phyloP scores from a whole-genome alignment of 2,888 invertebrate species.

The Brachyopa scutellaris region DNA sequence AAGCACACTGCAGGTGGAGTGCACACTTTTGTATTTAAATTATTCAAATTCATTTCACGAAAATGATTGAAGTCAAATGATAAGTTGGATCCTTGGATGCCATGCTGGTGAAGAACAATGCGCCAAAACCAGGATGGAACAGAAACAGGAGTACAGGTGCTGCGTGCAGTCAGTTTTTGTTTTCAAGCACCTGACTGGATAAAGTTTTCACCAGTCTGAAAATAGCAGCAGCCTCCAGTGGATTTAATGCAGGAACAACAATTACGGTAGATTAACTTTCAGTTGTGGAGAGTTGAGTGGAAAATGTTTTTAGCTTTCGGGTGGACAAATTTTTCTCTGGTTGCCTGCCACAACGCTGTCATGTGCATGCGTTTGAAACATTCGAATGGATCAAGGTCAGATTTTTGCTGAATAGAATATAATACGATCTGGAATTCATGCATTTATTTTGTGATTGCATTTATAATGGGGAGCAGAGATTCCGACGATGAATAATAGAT shows the following conservation, averaged over 20 bases:
- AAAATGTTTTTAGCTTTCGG: conserved; percentile 47
- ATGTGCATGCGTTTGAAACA: neutral
- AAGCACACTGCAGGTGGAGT: conserved; percentile 1
- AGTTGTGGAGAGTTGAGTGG: conserved; percentile 33
- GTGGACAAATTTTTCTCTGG: conserved; percentile 38
- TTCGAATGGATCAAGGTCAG: conserved; percentile 24
- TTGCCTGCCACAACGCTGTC: neutral
- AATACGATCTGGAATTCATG: conserved; percentile 50
- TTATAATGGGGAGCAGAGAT: conserved; percentile 10
- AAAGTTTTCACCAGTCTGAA: conserved; percentile 48
- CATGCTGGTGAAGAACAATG: conserved; percentile 18
- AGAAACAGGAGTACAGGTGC: conserved; percentile 16
- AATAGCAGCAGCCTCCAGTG: neutral
- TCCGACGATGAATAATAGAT: neutral
- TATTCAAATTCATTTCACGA: conserved; percentile 63
- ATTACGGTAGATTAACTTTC: conserved; percentile 26
- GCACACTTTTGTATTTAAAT: conserved; percentile 30
- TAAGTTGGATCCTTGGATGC: conserved; percentile 37
- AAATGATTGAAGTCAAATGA: conserved; percentile 69
- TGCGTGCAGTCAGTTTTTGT: conserved; percentile 25
- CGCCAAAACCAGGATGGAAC: neutral
- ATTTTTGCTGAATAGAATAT: conserved; percentile 43
- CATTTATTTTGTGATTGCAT: conserved; percentile 38
- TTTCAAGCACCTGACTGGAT: conserved; percentile 40
- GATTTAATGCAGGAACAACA: conserved; percentile 8